phyloP scores from a whole-genome alignment of 1,140 invertebrate genomes.

The Ruditapes philippinarum region DNA sequence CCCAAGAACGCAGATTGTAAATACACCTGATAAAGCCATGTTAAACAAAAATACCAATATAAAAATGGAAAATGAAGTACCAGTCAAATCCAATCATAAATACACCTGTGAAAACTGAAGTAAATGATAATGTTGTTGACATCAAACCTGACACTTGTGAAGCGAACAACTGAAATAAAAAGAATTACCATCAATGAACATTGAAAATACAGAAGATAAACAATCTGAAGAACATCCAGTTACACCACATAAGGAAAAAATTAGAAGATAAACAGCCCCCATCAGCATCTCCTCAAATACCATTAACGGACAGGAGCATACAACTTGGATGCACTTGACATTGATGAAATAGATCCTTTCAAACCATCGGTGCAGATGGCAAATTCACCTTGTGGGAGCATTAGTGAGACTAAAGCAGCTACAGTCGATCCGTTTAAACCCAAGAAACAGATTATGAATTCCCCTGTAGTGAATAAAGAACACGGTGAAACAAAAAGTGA shows the following conservation, averaged over 20 bases:
- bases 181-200: no score
- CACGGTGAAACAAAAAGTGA: not conserved
- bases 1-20: slow-evolving; percentile 42
- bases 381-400: slow-evolving; percentile 29
- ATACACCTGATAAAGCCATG: slow-evolving; percentile 24
- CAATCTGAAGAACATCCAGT: not conserved
- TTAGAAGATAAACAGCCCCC: not conserved
- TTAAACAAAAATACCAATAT: not conserved
- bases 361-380: slow-evolving; percentile 45
- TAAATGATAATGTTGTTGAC: not conserved
- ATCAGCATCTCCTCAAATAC: slow-evolving; percentile 15
- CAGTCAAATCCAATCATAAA: not conserved
- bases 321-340: slow-evolving; percentile 34
- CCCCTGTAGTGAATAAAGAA: slow-evolving; percentile 1
- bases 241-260: slow-evolving; percentile 6
- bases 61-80: not conserved
- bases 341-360: slow-evolving; percentile 57
- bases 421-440: slow-evolving; percentile 47
- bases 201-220: not conserved
- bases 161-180: no score
- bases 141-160: no score
- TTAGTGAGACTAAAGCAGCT: not conserved
- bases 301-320: slow-evolving; percentile 15
- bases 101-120: not conserved
- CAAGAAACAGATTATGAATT: slow-evolving; percentile 50